phyloP scores from a whole-genome alignment of 2,797 vertebrate genomes.

The Odontamblyopus rebecca region DNA sequence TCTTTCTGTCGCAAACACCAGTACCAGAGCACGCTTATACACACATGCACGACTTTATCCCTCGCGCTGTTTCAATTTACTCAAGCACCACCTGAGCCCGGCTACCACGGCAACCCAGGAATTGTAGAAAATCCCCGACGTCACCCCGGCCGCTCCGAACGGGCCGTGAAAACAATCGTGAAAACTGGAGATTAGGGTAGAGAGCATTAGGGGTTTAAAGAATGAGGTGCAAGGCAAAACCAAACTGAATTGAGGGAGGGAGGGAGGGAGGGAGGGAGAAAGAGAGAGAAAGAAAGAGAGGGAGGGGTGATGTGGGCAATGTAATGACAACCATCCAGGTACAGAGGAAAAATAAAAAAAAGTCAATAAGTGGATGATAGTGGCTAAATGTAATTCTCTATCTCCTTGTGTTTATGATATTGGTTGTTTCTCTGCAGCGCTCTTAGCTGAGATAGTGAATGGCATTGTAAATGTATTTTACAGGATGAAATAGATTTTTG shows the following conservation, averaged over 20 bases:
- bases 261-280: conserved; percentile 22
- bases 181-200: conserved; percentile 72
- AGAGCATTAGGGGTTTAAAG: conserved; percentile 63
- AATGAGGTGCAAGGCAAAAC: conserved; percentile 45
- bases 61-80: conserved; percentile 79
- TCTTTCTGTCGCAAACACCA: conserved; percentile 13
- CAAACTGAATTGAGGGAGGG: conserved; percentile 55
- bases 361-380: conserved; percentile 26
- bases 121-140: conserved; percentile 71
- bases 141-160: conserved; percentile 66
- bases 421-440: not conserved
- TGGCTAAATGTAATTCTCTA: conserved; percentile 40
- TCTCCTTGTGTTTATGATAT: not conserved
- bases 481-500: not conserved
- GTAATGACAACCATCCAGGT: conserved; percentile 54
- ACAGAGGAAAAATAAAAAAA: conserved; percentile 30
- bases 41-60: conserved; percentile 64
- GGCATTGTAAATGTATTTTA: not conserved
- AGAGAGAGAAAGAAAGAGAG: too few relatives aligned
- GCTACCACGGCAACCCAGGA: conserved; percentile 73
- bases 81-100: conserved; percentile 77
- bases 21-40: conserved; percentile 27
- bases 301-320: conserved; percentile 47
- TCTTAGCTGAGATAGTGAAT: not conserved
- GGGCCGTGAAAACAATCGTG: conserved; percentile 77